A percentile compares a stretch with the other conserved stretches of the same genome.
phyloP scores from a whole-genome alignment of 2,888 invertebrate species.

The Pristionchus mayeri region DNA sequence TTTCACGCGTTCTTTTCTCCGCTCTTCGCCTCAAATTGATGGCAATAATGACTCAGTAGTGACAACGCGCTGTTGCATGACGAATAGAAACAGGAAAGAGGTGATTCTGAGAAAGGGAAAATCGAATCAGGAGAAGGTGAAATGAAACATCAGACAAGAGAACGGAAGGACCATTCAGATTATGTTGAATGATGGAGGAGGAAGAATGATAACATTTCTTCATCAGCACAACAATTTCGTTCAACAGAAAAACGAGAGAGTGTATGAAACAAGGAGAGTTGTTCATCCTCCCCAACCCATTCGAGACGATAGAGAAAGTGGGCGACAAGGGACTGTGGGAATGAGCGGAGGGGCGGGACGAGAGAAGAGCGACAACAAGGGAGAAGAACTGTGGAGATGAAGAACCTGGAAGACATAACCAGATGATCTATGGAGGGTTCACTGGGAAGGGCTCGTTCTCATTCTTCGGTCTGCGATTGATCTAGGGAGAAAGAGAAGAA shows the following conservation, averaged over 20 bases:
- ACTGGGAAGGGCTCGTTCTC: too few species aligned
- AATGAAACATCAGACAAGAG: background rate
- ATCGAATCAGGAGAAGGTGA: background rate
- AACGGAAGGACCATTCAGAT: background rate
- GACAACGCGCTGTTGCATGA: background rate
- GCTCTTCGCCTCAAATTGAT: constrained; percentile 15
- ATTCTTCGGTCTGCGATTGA: background rate
- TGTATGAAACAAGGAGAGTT: background rate
- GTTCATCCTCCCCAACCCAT: too few species aligned
- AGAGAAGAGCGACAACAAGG: background rate
- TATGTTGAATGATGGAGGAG: too few species aligned
- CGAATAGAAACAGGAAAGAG: too few species aligned
- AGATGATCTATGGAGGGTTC: background rate
- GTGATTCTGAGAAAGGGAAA: background rate
- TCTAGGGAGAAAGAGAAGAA: constrained; percentile 9
- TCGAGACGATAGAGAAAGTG: background rate
- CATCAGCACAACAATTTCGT: background rate
- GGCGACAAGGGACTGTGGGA: constrained; percentile 4
- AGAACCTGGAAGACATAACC: background rate
- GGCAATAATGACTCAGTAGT: constrained; percentile 18
- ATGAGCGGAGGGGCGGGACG: constrained; percentile 5
- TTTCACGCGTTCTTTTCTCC: background rate
- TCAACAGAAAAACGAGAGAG: background rate
- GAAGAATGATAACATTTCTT: background rate
- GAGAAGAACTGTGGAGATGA: constrained; percentile 14